Conservation (phyloP, 1,140 invertebrate species). For the Hestina assimilis region DNA sequence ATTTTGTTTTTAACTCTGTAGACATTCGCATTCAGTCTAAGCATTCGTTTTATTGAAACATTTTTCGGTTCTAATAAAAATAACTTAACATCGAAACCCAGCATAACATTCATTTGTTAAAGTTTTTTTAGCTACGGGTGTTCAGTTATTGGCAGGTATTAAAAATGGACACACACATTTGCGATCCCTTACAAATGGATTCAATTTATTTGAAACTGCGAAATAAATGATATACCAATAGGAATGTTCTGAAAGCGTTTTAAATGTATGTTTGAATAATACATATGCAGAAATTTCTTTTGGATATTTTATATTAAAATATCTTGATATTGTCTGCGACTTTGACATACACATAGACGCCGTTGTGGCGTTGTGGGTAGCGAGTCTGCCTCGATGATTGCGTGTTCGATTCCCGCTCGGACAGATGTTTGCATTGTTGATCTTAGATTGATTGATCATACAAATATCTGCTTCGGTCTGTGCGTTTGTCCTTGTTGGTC, state of each 20-base stretch:
- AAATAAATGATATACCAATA: slow-evolving; percentile 21
- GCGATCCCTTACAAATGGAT: slow-evolving; percentile 25
- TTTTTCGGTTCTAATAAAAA: neutral
- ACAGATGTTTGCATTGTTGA: too few species aligned
- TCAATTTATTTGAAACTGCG: slow-evolving; percentile 25
- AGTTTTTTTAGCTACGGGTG: slow-evolving; percentile 4
- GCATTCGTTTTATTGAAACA: neutral
- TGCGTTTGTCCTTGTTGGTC: too few species aligned
- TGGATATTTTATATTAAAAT: neutral
- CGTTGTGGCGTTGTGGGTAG: too few species aligned
- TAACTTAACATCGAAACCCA: slow-evolving; percentile 13
- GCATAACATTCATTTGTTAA: slow-evolving; percentile 23
- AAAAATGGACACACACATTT: slow-evolving; percentile 23
- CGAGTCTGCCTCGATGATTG: too few species aligned
- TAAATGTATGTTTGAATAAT: slow-evolving; percentile 6
- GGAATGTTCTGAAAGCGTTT: slow-evolving; percentile 10
- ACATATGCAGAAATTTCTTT: neutral
- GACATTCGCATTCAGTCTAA: too few species aligned
- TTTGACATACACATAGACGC: too few species aligned
- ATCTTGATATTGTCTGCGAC: too few species aligned
- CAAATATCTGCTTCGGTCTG: too few species aligned
- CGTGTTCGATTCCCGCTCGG: too few species aligned
- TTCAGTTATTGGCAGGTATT: slow-evolving; percentile 22
- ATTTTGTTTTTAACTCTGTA: too few species aligned
- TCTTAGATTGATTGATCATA: too few species aligned